Evolutionary conservation across 2,797 vertebrate genomes (phyloP), one percentile per base, ranked within the genome.

Genomic region (Philypnodon macrostomus): DNA sequence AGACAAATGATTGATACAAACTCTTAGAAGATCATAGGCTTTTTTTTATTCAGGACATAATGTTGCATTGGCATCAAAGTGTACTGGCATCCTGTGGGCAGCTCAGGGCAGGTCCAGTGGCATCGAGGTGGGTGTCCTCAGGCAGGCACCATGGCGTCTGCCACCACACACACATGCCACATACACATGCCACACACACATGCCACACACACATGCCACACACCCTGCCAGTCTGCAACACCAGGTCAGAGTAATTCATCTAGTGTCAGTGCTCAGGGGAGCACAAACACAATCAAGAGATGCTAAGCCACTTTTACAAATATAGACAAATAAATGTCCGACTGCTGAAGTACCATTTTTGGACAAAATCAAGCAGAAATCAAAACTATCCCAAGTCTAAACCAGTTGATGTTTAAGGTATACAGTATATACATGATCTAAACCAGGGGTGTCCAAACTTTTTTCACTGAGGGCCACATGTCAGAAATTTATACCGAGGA

Each of bases 101-200:
- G 58, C 78, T 77, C 84, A 76, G 77, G 79, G 83, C 74, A 80
- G 77, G 77, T 71, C 76, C 70, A 67, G 40, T 13, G 70, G 64
- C 69, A 52, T 54, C 82, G 55, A 83, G 32, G 82, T 87, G 85
- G 85, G 82, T 87, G 84, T 86, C 77, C 84, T 48, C 16, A n/a
- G 33, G 69, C 58, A 78, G 79, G 79, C 77, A 79, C 81, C 73
- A 33, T 56, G 44, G 29, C 60, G 80, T 81, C 77, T 83, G 67
- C 71, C 31, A 10, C 42, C 4, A 47, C 37, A 50, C 11, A n/a
- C n/a, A n/a, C n/a, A n/a, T n/a, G n/a, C n/a, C n/a, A n/a, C n/a
- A n/a, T n/a, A n/a, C n/a, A n/a, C n/a, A n/a, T n/a, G n/a, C n/a
- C n/a, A n/a, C n/a, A n/a, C n/a, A 37, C 47, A 15, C 18, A 36